These are phyloP conservation scores for Agapetus fuscipes DNA, from an alignment of 2,888 invertebrate species.

Conservation along the genomic window DNA sequence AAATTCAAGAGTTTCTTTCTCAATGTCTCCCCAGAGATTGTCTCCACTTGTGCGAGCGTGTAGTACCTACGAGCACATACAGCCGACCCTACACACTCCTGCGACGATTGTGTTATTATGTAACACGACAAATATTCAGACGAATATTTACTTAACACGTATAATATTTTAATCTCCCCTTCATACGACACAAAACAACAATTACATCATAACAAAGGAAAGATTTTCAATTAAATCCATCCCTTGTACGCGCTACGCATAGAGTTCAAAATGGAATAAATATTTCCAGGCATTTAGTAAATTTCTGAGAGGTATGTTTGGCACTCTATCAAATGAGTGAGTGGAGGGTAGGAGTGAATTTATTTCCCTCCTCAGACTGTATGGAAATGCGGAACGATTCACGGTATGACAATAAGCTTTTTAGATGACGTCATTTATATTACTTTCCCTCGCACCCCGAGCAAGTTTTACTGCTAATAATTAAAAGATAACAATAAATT, in stretches of 20 bases:
- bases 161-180: slow-evolving; percentile 53
- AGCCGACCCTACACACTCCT: too few species aligned
- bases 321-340: slow-evolving; percentile 22
- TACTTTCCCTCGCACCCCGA: not conserved
- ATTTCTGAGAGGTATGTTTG: slow-evolving; percentile 15
- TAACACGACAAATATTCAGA: slow-evolving; percentile 51
- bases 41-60: too few species aligned
- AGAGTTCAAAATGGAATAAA: not conserved
- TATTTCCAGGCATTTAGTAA: slow-evolving; percentile 9
- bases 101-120: slow-evolving; percentile 40
- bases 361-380: slow-evolving; percentile 18
- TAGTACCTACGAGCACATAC: too few species aligned
- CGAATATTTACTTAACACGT: slow-evolving; percentile 52
- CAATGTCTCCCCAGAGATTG: too few species aligned
- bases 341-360: slow-evolving; percentile 14
- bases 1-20: too few species aligned
- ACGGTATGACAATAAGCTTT: slow-evolving; percentile 20
- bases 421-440: slow-evolving; percentile 18
- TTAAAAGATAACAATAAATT: not conserved
- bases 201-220: too few species aligned
- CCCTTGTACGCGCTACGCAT: not conserved
- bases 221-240: slow-evolving; percentile 47
- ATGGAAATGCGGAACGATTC: slow-evolving; percentile 21
- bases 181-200: slow-evolving; percentile 24
- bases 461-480: not conserved